Evolutionary conservation across 2,797 vertebrate species (phyloP).

Genomic region (Staurois parvus): DNA sequence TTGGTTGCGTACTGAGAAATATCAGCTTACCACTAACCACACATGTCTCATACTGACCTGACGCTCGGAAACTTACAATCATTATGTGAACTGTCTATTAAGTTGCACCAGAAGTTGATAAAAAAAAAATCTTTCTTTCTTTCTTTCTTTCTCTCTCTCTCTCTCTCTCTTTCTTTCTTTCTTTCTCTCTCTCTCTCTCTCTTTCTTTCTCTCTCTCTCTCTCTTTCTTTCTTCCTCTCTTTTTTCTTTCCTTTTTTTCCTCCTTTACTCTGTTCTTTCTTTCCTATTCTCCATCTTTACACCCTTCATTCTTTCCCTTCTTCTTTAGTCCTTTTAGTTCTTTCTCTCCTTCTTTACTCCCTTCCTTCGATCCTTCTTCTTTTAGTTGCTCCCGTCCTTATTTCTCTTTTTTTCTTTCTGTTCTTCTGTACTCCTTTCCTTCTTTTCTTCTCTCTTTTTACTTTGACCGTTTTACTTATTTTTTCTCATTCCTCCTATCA

Average conservation of each 20-base stretch:
- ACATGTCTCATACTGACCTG: neutral
- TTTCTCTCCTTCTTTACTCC: neutral
- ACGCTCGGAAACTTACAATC: neutral
- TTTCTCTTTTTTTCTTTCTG: neutral
- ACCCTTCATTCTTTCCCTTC: too few relatives aligned
- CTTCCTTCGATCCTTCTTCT: neutral
- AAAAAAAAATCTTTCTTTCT: neutral
- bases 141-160: too few relatives aligned
- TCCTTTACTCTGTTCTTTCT: neutral
- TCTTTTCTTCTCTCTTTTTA: too few relatives aligned
- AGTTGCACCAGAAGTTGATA: neutral
- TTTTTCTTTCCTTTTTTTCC: neutral
- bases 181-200: neutral
- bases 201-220: neutral
- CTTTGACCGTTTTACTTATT: too few relatives aligned
- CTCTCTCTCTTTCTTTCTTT: neutral
- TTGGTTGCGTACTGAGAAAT: neutral
- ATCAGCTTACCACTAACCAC: slow-evolving; percentile 41
- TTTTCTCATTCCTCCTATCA: too few relatives aligned
- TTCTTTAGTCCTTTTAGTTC: too few relatives aligned
- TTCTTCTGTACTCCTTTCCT: too few relatives aligned
- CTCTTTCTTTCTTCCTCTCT: neutral
- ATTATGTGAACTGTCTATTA: slow-evolving; percentile 2
- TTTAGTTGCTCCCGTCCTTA: neutral
- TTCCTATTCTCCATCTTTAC: neutral